Percentiles rank a stretch among this genome's conserved stretches.
phyloP scores from a whole-genome alignment of 2,113 vertebrate genomes.

The Notarius quadriscutis region DNA sequence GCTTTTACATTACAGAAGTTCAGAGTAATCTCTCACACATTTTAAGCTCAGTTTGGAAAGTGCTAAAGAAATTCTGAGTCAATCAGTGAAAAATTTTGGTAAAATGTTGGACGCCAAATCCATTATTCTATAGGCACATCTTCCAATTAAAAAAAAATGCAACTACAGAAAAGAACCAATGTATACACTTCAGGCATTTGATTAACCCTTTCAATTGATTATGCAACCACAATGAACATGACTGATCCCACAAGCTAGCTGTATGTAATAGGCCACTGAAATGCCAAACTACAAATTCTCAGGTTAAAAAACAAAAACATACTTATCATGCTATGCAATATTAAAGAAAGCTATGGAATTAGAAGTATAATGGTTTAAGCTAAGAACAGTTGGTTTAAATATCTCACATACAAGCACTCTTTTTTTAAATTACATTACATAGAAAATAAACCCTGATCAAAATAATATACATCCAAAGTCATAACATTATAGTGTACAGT shows the following conservation, averaged over 20 bases:
- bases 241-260: constrained; percentile 59
- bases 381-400: constrained; percentile 35
- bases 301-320: neutral
- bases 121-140: constrained; percentile 47
- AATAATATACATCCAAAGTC: constrained; percentile 63
- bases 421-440: constrained; percentile 42
- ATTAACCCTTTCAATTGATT: constrained; percentile 49
- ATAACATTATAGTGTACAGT: constrained; percentile 37
- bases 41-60: constrained; percentile 23
- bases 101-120: constrained; percentile 28
- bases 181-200: constrained; percentile 22
- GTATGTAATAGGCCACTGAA: constrained; percentile 52
- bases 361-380: constrained; percentile 18
- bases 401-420: constrained; percentile 31
- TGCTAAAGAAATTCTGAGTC: constrained; percentile 23
- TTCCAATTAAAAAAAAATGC: constrained; percentile 60
- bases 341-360: constrained; percentile 18
- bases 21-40: neutral
- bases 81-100: constrained; percentile 25
- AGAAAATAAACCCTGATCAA: constrained; percentile 36
- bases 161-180: constrained; percentile 15
- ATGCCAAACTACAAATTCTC: constrained; percentile 18
- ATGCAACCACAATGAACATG: constrained; percentile 57
- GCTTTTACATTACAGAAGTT: constrained; percentile 30
- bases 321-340: constrained; percentile 23